These are phyloP conservation scores for Pogonomyrmex californicus DNA, from an alignment of 1,140 invertebrate species.

Conservation along the genomic window DNA sequence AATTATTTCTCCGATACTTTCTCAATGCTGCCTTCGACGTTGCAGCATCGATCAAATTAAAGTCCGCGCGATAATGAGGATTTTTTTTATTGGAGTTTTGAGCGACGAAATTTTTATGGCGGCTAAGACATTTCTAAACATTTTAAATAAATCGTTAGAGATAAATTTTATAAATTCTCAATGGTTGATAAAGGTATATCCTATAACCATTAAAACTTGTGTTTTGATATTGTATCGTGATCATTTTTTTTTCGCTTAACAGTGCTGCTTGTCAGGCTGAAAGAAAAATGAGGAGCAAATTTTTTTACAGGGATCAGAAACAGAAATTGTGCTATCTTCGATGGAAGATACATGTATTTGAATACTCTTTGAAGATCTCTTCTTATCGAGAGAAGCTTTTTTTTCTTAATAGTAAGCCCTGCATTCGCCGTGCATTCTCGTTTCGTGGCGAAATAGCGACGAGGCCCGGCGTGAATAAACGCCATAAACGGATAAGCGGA, in stretches of 20 bases:
- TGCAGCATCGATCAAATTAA: slow-evolving; percentile 20
- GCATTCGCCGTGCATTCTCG: slow-evolving; percentile 17
- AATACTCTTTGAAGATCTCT: neutral
- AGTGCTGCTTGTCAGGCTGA: neutral
- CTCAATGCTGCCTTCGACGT: neutral
- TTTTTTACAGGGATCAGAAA: neutral
- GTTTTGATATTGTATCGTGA: neutral
- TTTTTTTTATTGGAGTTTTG: neutral
- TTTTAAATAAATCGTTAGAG: neutral
- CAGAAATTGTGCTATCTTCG: neutral
- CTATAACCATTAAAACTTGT: neutral
- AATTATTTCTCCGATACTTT: slow-evolving; percentile 29
- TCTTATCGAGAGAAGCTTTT: neutral
- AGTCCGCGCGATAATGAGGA: slow-evolving; percentile 7
- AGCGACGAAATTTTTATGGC: neutral
- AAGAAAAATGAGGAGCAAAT: neutral
- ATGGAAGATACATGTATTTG: neutral
- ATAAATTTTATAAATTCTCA: slow-evolving; percentile 10
- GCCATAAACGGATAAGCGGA: slow-evolving; percentile 52
- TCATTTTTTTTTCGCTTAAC: neutral
- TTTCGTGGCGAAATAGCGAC: neutral
- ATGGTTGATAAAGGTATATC: neutral
- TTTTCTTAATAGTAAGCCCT: neutral
- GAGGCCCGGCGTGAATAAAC: slow-evolving; percentile 25
- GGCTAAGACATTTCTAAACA: neutral